These are phyloP conservation scores for Rugalucina vietnamica DNA, from an alignment of 2,888 invertebrate genomes.

Conservation along the genomic window DNA sequence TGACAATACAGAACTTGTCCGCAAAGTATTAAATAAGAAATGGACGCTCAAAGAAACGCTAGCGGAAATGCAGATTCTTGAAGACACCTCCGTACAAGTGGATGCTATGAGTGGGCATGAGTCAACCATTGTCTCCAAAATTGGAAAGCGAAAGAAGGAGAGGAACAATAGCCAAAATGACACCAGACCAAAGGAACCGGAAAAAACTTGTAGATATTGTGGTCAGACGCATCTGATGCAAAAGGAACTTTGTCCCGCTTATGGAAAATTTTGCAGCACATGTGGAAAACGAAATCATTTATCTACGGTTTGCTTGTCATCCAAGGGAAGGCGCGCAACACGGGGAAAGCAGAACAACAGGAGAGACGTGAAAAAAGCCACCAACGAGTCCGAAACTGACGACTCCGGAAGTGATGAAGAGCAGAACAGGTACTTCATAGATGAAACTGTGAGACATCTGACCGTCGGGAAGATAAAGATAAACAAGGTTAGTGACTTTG, in stretches of 20 bases:
- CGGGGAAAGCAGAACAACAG: not conserved
- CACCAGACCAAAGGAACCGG: not conserved
- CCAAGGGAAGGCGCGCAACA: not conserved
- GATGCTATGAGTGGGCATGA: not conserved
- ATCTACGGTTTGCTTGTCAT: slow-evolving; percentile 9
- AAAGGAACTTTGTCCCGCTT: not conserved
- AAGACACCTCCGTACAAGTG: not conserved
- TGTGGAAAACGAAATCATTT: slow-evolving; percentile 20
- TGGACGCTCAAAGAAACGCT: not conserved
- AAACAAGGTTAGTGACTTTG: slow-evolving; percentile 7
- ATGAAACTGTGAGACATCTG: not conserved
- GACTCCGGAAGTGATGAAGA: not conserved
- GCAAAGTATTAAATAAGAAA: slow-evolving; percentile 1
- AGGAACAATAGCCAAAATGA: too few species aligned
- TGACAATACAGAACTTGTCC: not conserved
- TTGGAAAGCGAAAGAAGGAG: not conserved
- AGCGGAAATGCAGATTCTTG: not conserved
- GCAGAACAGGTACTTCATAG: not conserved
- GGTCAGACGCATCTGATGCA: not conserved
- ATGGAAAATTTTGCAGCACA: not conserved
- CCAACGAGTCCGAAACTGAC: not conserved
- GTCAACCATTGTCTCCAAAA: not conserved
- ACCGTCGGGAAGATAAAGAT: slow-evolving; percentile 8
- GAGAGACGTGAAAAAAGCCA: not conserved
- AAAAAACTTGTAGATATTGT: not conserved